phyloP scores from a whole-genome alignment of 2,113 vertebrate species.

The Microcebus tavaratra region DNA sequence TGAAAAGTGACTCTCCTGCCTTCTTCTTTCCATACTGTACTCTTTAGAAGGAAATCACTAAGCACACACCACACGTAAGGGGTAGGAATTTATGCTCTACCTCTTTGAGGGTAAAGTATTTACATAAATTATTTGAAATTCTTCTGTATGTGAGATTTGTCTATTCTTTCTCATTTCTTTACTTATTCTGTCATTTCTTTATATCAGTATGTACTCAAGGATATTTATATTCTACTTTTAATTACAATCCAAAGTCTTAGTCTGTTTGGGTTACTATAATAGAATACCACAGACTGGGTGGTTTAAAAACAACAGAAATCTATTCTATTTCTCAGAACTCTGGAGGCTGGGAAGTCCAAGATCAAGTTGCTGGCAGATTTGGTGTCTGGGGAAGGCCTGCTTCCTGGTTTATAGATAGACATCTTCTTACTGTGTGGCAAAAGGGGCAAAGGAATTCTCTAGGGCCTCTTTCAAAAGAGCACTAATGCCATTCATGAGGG shows the following conservation, averaged over 20 bases:
- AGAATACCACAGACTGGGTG: not conserved
- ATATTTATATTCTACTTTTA: conserved; percentile 42
- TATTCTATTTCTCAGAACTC: not conserved
- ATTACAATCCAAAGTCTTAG: conserved; percentile 1
- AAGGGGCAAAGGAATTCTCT: not conserved
- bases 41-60: not conserved
- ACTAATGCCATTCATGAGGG: not conserved
- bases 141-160: not conserved
- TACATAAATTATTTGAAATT: not conserved
- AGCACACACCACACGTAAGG: not conserved
- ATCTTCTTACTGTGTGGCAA: not conserved
- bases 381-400: not conserved
- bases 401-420: not conserved
- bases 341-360: not conserved
- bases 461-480: not conserved
- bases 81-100: not conserved
- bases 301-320: not conserved
- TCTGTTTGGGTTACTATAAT: not conserved
- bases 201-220: not conserved
- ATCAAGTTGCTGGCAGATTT: not conserved
- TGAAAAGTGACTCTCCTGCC: not conserved
- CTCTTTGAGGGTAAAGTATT: not conserved
- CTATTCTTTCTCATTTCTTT: not conserved
- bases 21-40: not conserved
- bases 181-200: conserved; percentile 6